Evolutionary conservation across 2,888 invertebrate genomes (phyloP).

Genomic region (Isoperla grammatica): DNA sequence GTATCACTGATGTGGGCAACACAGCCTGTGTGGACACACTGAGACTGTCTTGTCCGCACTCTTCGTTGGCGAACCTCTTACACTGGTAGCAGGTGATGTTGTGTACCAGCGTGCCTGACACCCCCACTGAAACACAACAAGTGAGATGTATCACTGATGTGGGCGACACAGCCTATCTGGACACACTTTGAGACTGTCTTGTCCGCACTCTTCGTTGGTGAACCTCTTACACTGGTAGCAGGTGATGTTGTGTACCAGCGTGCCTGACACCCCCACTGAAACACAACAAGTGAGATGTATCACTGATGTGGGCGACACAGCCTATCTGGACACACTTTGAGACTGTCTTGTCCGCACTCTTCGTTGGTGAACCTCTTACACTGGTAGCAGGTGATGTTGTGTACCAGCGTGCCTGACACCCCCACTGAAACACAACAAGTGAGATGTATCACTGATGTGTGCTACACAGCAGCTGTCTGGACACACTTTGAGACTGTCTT

Average conservation of each 20-base stretch:
- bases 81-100: constrained; percentile 46
- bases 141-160: too few relatives aligned
- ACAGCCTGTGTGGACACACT: constrained; percentile 43
- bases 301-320: constrained; percentile 45
- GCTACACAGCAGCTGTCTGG: constrained; percentile 43
- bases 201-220: constrained; percentile 40
- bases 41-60: constrained; percentile 40
- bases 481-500: constrained; percentile 41
- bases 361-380: constrained; percentile 40
- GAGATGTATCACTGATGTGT: too few relatives aligned
- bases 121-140: too few relatives aligned
- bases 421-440: too few relatives aligned
- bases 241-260: too few relatives aligned
- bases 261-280: too few relatives aligned
- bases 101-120: too few relatives aligned
- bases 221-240: constrained; percentile 45
- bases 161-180: constrained; percentile 43
- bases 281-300: too few relatives aligned
- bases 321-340: constrained; percentile 42
- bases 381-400: constrained; percentile 45
- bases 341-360: constrained; percentile 40
- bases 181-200: constrained; percentile 41
- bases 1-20: constrained; percentile 44
- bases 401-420: too few relatives aligned
- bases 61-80: constrained; percentile 38